Evolutionary conservation across 2,797 vertebrate genomes (phyloP).

Genomic region (Epinephelus coioides): DNA sequence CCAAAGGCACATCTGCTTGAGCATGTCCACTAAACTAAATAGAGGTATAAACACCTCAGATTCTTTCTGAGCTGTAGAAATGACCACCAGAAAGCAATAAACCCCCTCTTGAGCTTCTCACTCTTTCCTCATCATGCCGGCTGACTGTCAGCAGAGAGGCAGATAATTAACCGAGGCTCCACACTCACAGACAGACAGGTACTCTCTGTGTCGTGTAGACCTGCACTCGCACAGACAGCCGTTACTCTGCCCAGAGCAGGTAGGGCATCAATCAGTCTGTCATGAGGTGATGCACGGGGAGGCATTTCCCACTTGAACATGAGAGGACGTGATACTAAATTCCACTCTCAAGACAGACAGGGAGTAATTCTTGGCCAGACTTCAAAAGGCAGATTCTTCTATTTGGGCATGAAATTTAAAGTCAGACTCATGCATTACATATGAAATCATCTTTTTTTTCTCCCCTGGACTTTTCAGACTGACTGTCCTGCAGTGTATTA

Average conservation of each 20-base stretch:
- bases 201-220: slow-evolving; percentile 46
- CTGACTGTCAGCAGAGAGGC: slow-evolving; percentile 42
- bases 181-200: slow-evolving; percentile 27
- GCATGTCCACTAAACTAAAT: slow-evolving; percentile 36
- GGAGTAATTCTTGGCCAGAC: slow-evolving; percentile 35
- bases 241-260: slow-evolving; percentile 55
- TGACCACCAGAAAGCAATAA: slow-evolving; percentile 24
- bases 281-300: slow-evolving; percentile 51
- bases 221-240: slow-evolving; percentile 34
- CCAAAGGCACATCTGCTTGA: slow-evolving; percentile 26
- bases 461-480: neutral
- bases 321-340: slow-evolving; percentile 50
- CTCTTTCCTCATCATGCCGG: slow-evolving; percentile 11
- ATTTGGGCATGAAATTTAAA: slow-evolving; percentile 19
- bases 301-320: slow-evolving; percentile 63
- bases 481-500: neutral
- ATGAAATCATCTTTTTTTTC: slow-evolving; percentile 23
- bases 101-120: slow-evolving; percentile 29
- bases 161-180: slow-evolving; percentile 41
- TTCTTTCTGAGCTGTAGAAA: slow-evolving; percentile 40
- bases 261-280: slow-evolving; percentile 75
- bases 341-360: slow-evolving; percentile 37
- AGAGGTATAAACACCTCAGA: slow-evolving; percentile 40
- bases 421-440: neutral
- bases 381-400: slow-evolving; percentile 39